Evolutionary conservation across 1,140 invertebrate genomes (phyloP), one percentile per base, ranked within the genome.

Genomic region (Daktulosphaira vitifoliae): DNA sequence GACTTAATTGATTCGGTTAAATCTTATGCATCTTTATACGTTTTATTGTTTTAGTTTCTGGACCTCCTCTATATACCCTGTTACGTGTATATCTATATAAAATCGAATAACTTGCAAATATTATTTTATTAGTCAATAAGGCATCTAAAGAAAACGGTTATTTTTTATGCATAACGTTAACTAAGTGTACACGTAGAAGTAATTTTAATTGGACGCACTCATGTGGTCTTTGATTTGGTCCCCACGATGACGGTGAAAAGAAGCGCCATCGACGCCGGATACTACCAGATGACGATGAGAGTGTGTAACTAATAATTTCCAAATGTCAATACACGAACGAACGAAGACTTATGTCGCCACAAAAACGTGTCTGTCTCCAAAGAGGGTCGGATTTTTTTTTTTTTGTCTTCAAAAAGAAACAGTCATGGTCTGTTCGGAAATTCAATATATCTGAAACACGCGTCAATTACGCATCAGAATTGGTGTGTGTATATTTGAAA

Each of bases 251-350:
- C 56, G 16, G 15, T 33, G 11, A 33, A 33, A 33, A 33, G 29
- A 33, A 33, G 29, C 29, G 29, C 29, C 29, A 33, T 11, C 29
- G 11, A 13, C 56, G 44, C 56, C 56, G 56, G 56, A 62, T 62
- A 62, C 56, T 39, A 39, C 56, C 56, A 62, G 56, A 62, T 62
- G 56, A 59, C 42, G 22, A n/a, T n/a, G 53, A 18, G 52, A 22
- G 29, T 62, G 56, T 62, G 56, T 62, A 62, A 62, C 56, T 62
- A 62, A 62, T 62, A 62, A 62, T 62, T 62, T 62, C 56, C 56
- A 62, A 62, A 62, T 62, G 56, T 62, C 56, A 62, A 62, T 62
- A 62, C 56, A 15, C 56, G 42, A 23, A 33, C 13, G 56, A 48
- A 62, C 38, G 56, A 33, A 62, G 44, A 62, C 56, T 39, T 62